Percentiles rank a stretch among this genome's conserved stretches.
These are phyloP conservation scores for Hydropotes inermis DNA, from an alignment of 2,113 vertebrate species.

Conservation along the genomic window DNA sequence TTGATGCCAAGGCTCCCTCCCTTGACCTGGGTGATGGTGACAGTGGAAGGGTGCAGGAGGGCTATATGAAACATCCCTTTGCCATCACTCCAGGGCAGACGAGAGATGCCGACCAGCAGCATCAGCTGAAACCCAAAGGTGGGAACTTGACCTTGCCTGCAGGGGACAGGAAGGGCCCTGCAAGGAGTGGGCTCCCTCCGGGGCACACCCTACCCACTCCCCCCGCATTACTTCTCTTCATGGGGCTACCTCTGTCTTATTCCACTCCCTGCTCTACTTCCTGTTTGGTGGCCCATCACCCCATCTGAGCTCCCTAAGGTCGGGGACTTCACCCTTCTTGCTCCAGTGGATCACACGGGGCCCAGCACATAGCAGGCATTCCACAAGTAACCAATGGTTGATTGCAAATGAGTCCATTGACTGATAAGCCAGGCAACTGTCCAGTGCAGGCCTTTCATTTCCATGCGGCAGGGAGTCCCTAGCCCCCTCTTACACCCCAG, in stretches of 20 bases:
- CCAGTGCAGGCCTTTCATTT: background rate
- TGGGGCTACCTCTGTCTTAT: fast-evolving
- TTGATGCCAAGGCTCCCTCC: fast-evolving
- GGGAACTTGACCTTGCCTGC: fast-evolving
- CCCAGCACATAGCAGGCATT: background rate
- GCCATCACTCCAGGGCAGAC: background rate
- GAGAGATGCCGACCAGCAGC: fast-evolving
- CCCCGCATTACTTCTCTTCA: fast-evolving
- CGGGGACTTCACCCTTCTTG: fast-evolving
- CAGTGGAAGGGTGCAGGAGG: fast-evolving
- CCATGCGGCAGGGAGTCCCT: background rate
- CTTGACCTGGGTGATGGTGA: too few relatives aligned
- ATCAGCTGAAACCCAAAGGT: background rate
- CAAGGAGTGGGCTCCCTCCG: too few relatives aligned
- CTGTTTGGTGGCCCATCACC: background rate
- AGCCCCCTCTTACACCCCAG: too few relatives aligned
- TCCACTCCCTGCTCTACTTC: too few relatives aligned
- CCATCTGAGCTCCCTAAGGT: background rate
- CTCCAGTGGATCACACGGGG: background rate
- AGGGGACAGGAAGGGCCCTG: fast-evolving
- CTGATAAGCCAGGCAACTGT: background rate
- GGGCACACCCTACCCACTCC: fast-evolving
- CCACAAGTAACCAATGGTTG: background rate
- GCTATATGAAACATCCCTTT: background rate
- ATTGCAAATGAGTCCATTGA: background rate